phyloP scores from a whole-genome alignment of 2,888 invertebrate species.

The Pollenia angustigena region DNA sequence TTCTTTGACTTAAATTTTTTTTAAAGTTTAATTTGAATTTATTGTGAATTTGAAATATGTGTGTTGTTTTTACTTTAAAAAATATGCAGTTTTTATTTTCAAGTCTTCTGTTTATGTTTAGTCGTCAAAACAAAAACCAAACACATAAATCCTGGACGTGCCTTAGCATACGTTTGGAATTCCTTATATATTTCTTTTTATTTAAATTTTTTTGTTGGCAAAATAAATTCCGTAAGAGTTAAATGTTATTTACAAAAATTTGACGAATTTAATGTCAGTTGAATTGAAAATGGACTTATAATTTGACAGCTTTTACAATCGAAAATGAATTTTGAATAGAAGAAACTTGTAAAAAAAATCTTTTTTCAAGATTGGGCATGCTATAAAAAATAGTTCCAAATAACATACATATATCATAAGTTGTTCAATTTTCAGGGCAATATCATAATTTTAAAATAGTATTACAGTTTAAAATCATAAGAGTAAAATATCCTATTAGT shows the following conservation, averaged over 20 bases:
- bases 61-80: constrained; percentile 4
- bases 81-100: constrained; percentile 25
- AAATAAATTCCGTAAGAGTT: constrained; percentile 37
- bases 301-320: constrained; percentile 33
- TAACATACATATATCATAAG: too few species aligned
- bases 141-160: constrained; percentile 73
- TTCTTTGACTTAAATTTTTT: constrained; percentile 24
- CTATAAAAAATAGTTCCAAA: too few species aligned
- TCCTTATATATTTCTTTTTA: constrained; percentile 3
- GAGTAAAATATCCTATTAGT: too few species aligned
- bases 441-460: too few species aligned
- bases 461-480: too few species aligned
- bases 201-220: constrained; percentile 1
- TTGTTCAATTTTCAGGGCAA: too few species aligned
- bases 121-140: constrained; percentile 54
- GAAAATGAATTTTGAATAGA: too few species aligned
- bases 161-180: constrained; percentile 57
- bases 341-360: too few species aligned
- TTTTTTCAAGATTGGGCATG: too few species aligned
- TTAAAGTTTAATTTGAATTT: constrained; percentile 58
- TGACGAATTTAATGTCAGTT: constrained; percentile 42
- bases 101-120: constrained; percentile 44
- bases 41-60: constrained; percentile 53
- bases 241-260: constrained; percentile 22
- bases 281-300: constrained; percentile 49